These are phyloP conservation scores for Lucifuga dentata DNA, from an alignment of 2,113 vertebrate genomes.

Conservation along the genomic window DNA sequence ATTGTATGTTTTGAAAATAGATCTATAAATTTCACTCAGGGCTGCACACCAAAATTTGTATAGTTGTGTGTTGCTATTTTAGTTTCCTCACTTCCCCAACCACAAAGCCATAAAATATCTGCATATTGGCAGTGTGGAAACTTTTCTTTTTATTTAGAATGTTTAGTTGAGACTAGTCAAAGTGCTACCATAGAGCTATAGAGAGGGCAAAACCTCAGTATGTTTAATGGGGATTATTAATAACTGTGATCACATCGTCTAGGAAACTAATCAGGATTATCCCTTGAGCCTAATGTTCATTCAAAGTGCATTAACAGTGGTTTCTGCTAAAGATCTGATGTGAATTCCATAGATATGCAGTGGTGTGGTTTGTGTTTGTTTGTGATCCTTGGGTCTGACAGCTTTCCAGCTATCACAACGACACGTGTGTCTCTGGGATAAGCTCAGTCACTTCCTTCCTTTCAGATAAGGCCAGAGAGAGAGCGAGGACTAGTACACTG, in stretches of 20 bases:
- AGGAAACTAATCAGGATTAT: constrained; percentile 2
- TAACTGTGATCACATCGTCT: constrained; percentile 16
- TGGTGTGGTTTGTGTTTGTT: constrained; percentile 52
- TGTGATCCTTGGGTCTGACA: constrained; percentile 64
- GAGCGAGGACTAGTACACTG: constrained; percentile 60
- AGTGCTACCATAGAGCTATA: no score
- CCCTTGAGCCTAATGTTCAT: neutral
- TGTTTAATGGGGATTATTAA: neutral
- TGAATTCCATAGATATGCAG: constrained; percentile 53
- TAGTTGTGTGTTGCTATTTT: no score
- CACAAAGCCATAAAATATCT: no score
- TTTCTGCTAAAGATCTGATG: constrained; percentile 34
- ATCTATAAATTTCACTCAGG: no score
- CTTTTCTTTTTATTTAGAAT: no score
- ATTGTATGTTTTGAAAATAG: no score
- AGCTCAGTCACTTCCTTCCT: constrained; percentile 78
- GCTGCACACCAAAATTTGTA: no score
- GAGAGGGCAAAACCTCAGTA: neutral
- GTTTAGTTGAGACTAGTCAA: no score
- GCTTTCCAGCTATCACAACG: constrained; percentile 72
- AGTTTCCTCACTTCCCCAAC: no score
- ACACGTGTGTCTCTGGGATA: constrained; percentile 78
- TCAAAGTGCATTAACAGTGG: neutral
- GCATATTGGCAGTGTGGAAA: no score
- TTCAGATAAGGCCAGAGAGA: constrained; percentile 73